These are phyloP conservation scores for Nilaparvata lugens DNA, from an alignment of 1,140 invertebrate genomes.

Conservation along the genomic window DNA sequence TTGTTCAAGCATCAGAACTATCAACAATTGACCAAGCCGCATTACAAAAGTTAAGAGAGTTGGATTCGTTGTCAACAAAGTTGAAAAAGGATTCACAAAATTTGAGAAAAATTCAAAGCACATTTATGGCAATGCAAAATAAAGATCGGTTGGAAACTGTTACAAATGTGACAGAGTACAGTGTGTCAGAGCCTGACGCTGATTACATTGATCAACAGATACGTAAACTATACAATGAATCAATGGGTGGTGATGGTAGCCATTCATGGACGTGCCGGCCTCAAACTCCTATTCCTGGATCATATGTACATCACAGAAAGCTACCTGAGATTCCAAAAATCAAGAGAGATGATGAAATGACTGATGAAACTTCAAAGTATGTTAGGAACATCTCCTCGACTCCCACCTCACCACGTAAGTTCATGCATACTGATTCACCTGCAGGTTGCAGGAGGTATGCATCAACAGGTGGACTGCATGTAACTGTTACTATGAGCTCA, in stretches of 20 bases:
- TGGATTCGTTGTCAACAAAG: slow-evolving; percentile 63
- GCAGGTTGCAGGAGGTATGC: slow-evolving; percentile 4
- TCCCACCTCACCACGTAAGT: slow-evolving; percentile 40
- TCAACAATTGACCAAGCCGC: slow-evolving; percentile 65
- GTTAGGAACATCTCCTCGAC: slow-evolving; percentile 21
- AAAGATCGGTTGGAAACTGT: slow-evolving; percentile 38
- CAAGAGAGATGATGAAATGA: background rate
- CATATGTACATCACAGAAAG: slow-evolving; percentile 1
- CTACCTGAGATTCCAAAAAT: background rate
- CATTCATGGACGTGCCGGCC: background rate
- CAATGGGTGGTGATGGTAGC: slow-evolving; percentile 32
- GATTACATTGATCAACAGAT: slow-evolving; percentile 60
- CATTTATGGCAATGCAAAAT: slow-evolving; percentile 44
- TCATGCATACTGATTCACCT: background rate
- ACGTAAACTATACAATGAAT: slow-evolving; percentile 53
- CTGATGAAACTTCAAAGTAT: background rate
- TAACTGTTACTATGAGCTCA: slow-evolving; percentile 41
- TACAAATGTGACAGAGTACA: slow-evolving; percentile 34
- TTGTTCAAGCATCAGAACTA: slow-evolving; percentile 61
- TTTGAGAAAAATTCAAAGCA: slow-evolving; percentile 60
- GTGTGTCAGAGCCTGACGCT: slow-evolving; percentile 48
- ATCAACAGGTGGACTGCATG: slow-evolving; percentile 37
- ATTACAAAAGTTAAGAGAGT: slow-evolving; percentile 65
- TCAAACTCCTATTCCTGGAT: slow-evolving; percentile 5
- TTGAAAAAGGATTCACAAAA: slow-evolving; percentile 69